Evolutionary conservation across 2,797 vertebrate species (phyloP).

Genomic region (Pyrocephalus nanus): DNA sequence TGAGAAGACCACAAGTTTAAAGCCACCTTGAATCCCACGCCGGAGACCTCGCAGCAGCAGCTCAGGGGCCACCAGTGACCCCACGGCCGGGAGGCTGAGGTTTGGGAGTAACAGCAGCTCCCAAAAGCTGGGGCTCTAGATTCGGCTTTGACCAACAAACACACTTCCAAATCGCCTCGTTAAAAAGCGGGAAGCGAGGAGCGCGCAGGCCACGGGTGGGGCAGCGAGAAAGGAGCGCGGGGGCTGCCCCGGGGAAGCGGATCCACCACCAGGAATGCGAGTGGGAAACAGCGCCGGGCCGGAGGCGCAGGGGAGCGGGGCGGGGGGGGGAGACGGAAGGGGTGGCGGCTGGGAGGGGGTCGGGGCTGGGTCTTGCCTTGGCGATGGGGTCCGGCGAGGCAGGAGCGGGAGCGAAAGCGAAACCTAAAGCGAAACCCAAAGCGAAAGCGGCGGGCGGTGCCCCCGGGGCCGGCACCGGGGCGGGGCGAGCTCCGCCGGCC

Average conservation of each 20-base stretch:
- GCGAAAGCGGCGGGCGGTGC: neutral
- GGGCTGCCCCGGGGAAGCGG: neutral
- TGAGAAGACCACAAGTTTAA: too few species aligned
- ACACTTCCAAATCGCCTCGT: rapidly evolving
- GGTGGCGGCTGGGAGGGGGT: neutral
- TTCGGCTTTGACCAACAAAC: neutral
- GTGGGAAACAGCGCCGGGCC: rapidly evolving
- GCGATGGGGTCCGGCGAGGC: neutral
- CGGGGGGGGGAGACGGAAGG: too few species aligned
- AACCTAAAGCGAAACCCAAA: neutral
- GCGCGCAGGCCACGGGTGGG: neutral
- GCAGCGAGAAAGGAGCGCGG: rapidly evolving
- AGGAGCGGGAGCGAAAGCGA: neutral
- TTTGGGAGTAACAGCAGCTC: neutral
- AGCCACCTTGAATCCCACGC: neutral
- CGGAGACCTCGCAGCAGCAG: neutral
- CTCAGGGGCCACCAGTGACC: rapidly evolving
- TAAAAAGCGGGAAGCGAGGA: rapidly evolving
- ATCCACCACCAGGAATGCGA: rapidly evolving
- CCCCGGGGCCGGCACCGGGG: neutral
- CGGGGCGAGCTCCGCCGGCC: neutral
- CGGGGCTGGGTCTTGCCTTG: neutral
- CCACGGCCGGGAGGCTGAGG: rapidly evolving
- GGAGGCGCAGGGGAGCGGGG: neutral
- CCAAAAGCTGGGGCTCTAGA: rapidly evolving